Evolutionary conservation across 2,888 invertebrate genomes (phyloP).

Genomic region (Ormia ochracea): DNA sequence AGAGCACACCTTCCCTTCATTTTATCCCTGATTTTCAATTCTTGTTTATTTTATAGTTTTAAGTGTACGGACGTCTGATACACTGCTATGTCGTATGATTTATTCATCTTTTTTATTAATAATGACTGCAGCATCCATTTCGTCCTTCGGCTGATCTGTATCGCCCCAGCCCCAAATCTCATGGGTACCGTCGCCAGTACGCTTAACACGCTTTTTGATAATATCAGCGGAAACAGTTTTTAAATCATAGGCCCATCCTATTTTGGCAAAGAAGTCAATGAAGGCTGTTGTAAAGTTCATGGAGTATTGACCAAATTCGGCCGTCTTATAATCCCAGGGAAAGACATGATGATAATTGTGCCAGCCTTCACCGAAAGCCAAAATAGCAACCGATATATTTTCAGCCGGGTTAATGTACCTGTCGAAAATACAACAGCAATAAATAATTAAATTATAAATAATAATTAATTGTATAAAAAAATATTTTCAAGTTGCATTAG

Average conservation of each 20-base stretch:
- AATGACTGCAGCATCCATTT: slow-evolving; percentile 79
- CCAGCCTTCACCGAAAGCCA: slow-evolving; percentile 86
- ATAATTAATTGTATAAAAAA: too few relatives aligned
- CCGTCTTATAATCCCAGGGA: slow-evolving; percentile 91
- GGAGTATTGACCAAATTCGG: slow-evolving; percentile 85
- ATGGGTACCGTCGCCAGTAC: slow-evolving; percentile 86
- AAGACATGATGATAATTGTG: slow-evolving; percentile 91
- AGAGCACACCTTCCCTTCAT: slow-evolving; percentile 57
- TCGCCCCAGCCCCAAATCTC: slow-evolving; percentile 90
- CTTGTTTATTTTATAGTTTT: slow-evolving; percentile 13
- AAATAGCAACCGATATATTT: slow-evolving; percentile 80
- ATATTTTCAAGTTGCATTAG: too few relatives aligned
- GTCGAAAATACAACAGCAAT: too few relatives aligned
- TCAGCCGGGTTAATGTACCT: slow-evolving; percentile 83
- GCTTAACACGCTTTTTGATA: slow-evolving; percentile 82
- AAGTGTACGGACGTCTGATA: slow-evolving; percentile 38
- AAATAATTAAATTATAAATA: too few relatives aligned
- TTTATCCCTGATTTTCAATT: slow-evolving; percentile 55
- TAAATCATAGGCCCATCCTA: slow-evolving; percentile 92
- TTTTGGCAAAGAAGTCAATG: slow-evolving; percentile 87
- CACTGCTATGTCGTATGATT: slow-evolving; percentile 53
- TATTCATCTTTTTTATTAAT: slow-evolving; percentile 80
- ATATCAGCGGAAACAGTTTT: slow-evolving; percentile 86
- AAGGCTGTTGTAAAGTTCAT: slow-evolving; percentile 86
- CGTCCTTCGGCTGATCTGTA: slow-evolving; percentile 80